phyloP scores from a whole-genome alignment of 2,113 vertebrate species.

The Otocyon megalotis region DNA sequence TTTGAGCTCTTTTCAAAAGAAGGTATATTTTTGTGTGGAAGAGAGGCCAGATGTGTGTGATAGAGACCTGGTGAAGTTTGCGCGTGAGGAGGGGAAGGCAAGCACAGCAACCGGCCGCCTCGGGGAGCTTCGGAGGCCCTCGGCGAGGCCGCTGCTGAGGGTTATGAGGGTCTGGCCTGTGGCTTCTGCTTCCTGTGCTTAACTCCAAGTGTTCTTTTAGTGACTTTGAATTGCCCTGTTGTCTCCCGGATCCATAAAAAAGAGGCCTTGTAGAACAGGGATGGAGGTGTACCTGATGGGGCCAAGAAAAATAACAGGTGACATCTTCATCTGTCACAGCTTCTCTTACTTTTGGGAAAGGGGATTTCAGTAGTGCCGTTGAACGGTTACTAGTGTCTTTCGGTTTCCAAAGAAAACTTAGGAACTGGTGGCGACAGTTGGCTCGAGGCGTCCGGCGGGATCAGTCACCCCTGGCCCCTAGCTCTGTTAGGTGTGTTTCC shows the following conservation, averaged over 20 bases:
- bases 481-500: background rate
- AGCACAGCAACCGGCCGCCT: background rate
- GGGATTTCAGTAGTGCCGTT: background rate
- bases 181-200: background rate
- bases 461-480: background rate
- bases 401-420: constrained; percentile 7
- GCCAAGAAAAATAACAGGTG: background rate
- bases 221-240: background rate
- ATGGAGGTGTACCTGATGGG: background rate
- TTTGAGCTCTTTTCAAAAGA: background rate
- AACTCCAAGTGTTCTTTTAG: background rate
- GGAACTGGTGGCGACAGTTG: background rate
- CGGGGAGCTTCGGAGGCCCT: background rate
- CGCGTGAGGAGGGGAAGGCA: background rate
- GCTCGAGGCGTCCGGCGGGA: background rate
- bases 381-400: background rate
- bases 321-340: background rate
- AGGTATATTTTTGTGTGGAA: background rate
- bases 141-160: background rate
- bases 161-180: background rate
- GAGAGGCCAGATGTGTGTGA: background rate
- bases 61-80: background rate
- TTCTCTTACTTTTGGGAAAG: background rate
- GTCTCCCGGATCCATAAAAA: background rate
- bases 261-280: background rate